Conservation (phyloP, 2,888 invertebrate genomes). For the Hymenopus coronatus region DNA sequence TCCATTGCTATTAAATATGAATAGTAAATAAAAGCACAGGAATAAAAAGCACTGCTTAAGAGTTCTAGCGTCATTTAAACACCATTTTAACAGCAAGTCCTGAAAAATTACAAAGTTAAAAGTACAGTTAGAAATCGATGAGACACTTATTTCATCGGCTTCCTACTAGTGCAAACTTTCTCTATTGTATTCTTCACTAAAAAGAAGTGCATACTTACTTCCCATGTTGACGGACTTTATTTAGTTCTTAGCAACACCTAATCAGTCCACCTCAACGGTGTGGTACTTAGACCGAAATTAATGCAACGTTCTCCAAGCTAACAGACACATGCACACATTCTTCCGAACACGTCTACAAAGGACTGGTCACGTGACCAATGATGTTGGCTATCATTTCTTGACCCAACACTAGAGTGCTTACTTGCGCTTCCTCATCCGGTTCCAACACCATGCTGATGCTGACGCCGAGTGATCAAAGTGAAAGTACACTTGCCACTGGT, state of each 20-base stretch:
- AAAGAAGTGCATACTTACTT: conserved; percentile 17
- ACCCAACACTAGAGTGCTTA: conserved; percentile 12
- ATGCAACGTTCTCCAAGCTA: background rate
- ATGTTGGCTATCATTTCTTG: conserved; percentile 53
- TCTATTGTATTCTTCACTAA: background rate
- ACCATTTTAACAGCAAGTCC: background rate
- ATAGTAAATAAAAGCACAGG: background rate
- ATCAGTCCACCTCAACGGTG: background rate
- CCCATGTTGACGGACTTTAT: conserved; percentile 55
- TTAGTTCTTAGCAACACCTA: background rate
- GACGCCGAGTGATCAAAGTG: background rate
- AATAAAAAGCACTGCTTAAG: background rate
- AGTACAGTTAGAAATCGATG: background rate
- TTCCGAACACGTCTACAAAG: conserved; percentile 46
- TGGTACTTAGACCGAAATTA: background rate
- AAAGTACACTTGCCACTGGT: background rate
- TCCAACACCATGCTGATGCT: background rate
- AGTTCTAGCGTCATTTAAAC: background rate
- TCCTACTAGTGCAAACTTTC: conserved; percentile 52
- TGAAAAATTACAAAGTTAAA: background rate
- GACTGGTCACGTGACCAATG: conserved; percentile 66
- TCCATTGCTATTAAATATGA: background rate
- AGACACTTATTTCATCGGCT: conserved; percentile 36
- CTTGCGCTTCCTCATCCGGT: conserved; percentile 1
- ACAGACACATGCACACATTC: conserved; percentile 5